phyloP scores from a whole-genome alignment of 2,888 invertebrate genomes.

The Gibbula magus region DNA sequence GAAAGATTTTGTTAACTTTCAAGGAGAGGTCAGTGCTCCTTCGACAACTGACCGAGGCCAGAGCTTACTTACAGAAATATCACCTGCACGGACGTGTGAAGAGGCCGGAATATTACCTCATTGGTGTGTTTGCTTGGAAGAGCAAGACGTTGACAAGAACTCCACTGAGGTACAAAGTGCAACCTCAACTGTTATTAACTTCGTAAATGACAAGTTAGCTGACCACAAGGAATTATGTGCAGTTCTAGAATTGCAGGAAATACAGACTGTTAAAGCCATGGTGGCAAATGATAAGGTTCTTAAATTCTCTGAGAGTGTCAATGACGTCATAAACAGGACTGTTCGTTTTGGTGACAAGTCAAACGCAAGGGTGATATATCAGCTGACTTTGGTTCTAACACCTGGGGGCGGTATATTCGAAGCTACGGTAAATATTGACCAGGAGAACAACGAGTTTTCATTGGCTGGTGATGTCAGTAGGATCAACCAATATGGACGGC shows the following conservation, averaged over 20 bases:
- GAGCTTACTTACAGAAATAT: constrained; percentile 86
- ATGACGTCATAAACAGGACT: background rate
- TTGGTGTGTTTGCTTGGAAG: constrained; percentile 30
- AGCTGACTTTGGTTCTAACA: background rate
- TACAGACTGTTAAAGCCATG: background rate
- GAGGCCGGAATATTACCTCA: constrained; percentile 86
- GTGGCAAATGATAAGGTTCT: background rate
- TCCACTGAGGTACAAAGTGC: background rate
- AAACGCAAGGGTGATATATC: background rate
- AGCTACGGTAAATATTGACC: constrained; percentile 19
- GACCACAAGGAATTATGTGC: background rate
- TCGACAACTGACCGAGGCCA: constrained; percentile 29
- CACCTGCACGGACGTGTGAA: constrained; percentile 83
- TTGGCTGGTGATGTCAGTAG: background rate
- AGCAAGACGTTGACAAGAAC: background rate
- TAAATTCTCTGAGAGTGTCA: background rate
- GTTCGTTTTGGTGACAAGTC: background rate
- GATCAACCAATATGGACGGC: background rate
- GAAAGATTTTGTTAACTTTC: constrained; percentile 78
- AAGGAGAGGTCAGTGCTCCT: background rate
- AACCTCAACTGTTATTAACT: background rate
- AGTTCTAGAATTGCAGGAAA: background rate
- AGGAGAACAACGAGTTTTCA: background rate
- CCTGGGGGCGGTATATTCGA: constrained; percentile 26
- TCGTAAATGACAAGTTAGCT: background rate